These are phyloP conservation scores for Watsonalla cultraria DNA, from an alignment of 2,888 invertebrate species.

Conservation along the genomic window DNA sequence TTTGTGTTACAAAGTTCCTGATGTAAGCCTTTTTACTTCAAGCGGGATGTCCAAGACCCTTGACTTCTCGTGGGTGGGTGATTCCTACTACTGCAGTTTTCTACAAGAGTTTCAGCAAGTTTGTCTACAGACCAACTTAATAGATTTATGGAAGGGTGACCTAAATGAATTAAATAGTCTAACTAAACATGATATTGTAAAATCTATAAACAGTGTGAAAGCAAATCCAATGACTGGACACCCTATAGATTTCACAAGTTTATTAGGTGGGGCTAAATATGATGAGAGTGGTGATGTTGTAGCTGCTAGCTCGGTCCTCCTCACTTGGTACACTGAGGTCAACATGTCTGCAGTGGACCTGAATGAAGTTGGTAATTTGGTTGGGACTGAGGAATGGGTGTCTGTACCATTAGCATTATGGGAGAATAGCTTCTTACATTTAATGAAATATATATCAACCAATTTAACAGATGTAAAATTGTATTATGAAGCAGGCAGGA, in stretches of 20 bases:
- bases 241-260: constrained; percentile 79
- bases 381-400: constrained; percentile 88
- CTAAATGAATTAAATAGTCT: constrained; percentile 67
- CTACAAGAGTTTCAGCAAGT: constrained; percentile 78
- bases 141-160: constrained; percentile 85
- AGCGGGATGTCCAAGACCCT: constrained; percentile 41
- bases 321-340: constrained; percentile 81
- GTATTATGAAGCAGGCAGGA: constrained; percentile 81
- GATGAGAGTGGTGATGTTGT: constrained; percentile 81
- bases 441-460: constrained; percentile 52
- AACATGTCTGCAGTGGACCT: constrained; percentile 83
- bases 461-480: constrained; percentile 56
- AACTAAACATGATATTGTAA: constrained; percentile 80
- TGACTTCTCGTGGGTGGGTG: constrained; percentile 70
- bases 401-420: constrained; percentile 77
- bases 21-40: constrained; percentile 55
- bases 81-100: constrained; percentile 81
- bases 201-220: constrained; percentile 77
- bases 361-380: constrained; percentile 82
- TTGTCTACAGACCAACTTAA: constrained; percentile 82
- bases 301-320: constrained; percentile 80
- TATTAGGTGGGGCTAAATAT: constrained; percentile 79
- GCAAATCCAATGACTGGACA: constrained; percentile 83
- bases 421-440: constrained; percentile 78
- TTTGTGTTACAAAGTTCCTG: constrained; percentile 67